phyloP scores from a whole-genome alignment of 2,113 vertebrate genomes.

The Sapayoa aenigma region DNA sequence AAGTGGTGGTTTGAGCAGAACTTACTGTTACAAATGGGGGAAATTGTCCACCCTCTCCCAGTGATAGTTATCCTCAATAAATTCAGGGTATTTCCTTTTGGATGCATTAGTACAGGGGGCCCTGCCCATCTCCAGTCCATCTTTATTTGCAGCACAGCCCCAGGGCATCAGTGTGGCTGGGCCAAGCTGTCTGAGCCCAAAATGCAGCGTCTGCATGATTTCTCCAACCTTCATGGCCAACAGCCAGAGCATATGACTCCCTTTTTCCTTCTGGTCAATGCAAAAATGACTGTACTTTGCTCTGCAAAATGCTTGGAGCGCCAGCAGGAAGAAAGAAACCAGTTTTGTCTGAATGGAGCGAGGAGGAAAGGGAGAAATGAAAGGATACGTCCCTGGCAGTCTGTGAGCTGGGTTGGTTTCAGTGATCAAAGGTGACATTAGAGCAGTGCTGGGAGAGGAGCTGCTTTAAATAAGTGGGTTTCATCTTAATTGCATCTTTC shows the following conservation, averaged over 20 bases:
- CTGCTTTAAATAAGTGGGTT: slow-evolving; percentile 32
- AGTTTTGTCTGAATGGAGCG: neutral
- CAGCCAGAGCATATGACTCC: neutral
- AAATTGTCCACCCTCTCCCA: neutral
- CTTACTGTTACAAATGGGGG: neutral
- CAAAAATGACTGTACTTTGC: neutral
- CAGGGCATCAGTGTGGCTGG: neutral
- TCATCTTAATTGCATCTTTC: slow-evolving; percentile 50
- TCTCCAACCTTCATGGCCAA: neutral
- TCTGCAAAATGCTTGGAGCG: neutral
- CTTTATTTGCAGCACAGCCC: neutral
- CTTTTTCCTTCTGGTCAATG: neutral
- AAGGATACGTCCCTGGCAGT: neutral
- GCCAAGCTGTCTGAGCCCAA: neutral
- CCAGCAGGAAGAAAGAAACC: neutral
- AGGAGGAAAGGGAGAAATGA: slow-evolving; percentile 1
- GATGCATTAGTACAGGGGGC: neutral
- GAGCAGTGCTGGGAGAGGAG: neutral
- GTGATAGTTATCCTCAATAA: neutral
- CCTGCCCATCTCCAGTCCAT: neutral
- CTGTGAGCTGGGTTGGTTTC: slow-evolving; percentile 1
- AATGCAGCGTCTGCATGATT: accelerated
- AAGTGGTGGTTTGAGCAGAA: neutral
- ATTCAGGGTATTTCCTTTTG: neutral
- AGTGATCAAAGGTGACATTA: slow-evolving; percentile 45